Evolutionary conservation across 1,140 invertebrate genomes (phyloP).

Genomic region (Pseudobourletiella spinata): DNA sequence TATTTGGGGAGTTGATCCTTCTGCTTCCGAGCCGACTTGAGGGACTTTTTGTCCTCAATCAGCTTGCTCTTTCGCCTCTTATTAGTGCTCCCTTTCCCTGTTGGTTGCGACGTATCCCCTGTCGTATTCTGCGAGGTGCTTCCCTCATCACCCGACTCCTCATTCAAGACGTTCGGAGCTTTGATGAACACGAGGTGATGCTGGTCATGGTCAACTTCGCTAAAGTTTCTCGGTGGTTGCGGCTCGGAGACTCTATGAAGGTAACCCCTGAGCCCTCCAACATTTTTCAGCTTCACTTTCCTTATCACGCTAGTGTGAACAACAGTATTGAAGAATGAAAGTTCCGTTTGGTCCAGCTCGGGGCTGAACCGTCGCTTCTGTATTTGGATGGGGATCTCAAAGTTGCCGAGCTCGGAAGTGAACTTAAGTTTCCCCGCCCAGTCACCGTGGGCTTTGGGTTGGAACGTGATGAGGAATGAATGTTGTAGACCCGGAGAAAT

Average conservation of each 20-base stretch:
- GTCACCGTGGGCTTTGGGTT: not conserved
- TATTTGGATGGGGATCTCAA: constrained; percentile 8
- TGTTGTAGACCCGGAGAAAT: constrained; percentile 14
- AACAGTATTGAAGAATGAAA: constrained; percentile 2
- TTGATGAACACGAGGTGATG: no score
- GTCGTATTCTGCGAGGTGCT: not conserved
- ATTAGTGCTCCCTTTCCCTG: not conserved
- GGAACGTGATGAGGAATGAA: constrained; percentile 10
- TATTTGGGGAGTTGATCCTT: not conserved
- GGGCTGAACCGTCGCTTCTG: not conserved
- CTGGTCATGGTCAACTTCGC: not conserved
- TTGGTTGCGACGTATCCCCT: not conserved
- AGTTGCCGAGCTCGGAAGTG: not conserved
- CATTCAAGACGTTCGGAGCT: not conserved
- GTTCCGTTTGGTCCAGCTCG: not conserved
- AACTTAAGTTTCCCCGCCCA: constrained; percentile 10
- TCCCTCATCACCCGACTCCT: not conserved
- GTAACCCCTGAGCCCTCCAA: not conserved
- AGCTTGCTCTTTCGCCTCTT: not conserved
- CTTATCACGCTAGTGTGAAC: not conserved
- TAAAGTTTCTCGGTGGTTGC: not conserved
- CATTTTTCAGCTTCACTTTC: constrained; percentile 3
- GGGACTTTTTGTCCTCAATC: not conserved
- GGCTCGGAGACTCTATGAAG: not conserved
- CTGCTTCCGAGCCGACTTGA: not conserved